A percentile compares a stretch with the other conserved stretches of the same genome.
Evolutionary conservation across 2,888 invertebrate genomes (phyloP).

Genomic region (Fragum fragum): DNA sequence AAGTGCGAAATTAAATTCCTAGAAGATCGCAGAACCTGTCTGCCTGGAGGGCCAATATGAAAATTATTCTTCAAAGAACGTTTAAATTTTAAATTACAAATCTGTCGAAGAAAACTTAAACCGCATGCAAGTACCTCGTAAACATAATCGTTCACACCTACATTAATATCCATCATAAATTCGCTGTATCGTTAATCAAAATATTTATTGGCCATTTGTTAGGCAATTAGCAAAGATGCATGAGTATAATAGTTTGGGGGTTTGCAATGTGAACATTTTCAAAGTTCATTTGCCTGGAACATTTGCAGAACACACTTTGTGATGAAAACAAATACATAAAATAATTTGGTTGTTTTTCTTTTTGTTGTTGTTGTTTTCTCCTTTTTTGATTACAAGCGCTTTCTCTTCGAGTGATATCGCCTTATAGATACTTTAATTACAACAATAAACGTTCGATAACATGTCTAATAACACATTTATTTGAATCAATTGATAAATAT

Average conservation of each 20-base stretch:
- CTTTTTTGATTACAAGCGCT: too few species aligned
- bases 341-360: too few species aligned
- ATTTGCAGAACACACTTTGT: not conserved
- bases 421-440: too few species aligned
- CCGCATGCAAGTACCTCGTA: conserved; percentile 20
- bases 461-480: too few species aligned
- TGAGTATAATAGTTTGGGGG: not conserved
- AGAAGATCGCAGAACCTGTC: conserved; percentile 19
- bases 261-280: not conserved
- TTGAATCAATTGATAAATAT: too few species aligned
- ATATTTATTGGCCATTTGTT: conserved; percentile 33
- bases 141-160: conserved; percentile 26
- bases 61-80: conserved; percentile 19
- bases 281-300: not conserved
- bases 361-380: too few species aligned
- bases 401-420: too few species aligned
- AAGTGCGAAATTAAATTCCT: conserved; percentile 31
- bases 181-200: conserved; percentile 24
- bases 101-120: conserved; percentile 8
- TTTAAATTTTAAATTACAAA: conserved; percentile 19
- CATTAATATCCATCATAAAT: conserved; percentile 19
- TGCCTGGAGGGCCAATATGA: conserved; percentile 1
- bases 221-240: conserved; percentile 20
- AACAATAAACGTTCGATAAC: too few species aligned
- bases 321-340: too few species aligned